phyloP scores from a whole-genome alignment of 2,888 invertebrate species.

The Torymus texanus region DNA sequence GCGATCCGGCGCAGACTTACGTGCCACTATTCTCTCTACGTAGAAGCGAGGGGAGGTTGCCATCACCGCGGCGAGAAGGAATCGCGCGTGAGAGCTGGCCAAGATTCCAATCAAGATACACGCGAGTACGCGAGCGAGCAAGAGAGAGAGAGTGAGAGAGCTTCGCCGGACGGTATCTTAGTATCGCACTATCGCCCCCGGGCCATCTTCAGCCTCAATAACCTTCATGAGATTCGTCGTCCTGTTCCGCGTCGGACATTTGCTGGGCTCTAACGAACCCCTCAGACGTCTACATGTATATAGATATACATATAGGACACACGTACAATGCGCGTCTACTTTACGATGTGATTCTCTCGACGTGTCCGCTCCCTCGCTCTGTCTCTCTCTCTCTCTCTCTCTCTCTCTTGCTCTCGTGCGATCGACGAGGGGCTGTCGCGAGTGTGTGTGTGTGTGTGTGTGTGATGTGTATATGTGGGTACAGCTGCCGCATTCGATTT shows the following conservation, averaged over 20 bases:
- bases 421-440: too few relatives aligned
- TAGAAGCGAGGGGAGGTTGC: constrained; percentile 6
- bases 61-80: constrained; percentile 17
- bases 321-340: constrained; percentile 29
- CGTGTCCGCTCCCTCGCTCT: constrained; percentile 17
- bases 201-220: constrained; percentile 68
- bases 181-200: constrained; percentile 63
- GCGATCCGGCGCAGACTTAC: constrained; percentile 40
- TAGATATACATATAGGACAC: too few relatives aligned
- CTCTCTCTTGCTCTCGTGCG: too few relatives aligned
- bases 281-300: not conserved
- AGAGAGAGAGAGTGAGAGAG: constrained; percentile 5
- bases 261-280: constrained; percentile 38
- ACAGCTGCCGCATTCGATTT: constrained; percentile 15
- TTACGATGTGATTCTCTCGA: constrained; percentile 48
- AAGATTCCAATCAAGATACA: constrained; percentile 71
- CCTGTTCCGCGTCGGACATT: constrained; percentile 51
- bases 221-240: constrained; percentile 62
- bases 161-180: constrained; percentile 63
- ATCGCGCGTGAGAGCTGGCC: constrained; percentile 57
- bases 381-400: not conserved
- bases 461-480: not conserved
- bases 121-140: constrained; percentile 61
- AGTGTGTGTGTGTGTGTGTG: not conserved
- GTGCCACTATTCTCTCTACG: constrained; percentile 14